A percentile compares a stretch with the other conserved stretches of the same genome.
Evolutionary conservation across 2,888 invertebrate species (phyloP).

Genomic region (Plutella xylostella): DNA sequence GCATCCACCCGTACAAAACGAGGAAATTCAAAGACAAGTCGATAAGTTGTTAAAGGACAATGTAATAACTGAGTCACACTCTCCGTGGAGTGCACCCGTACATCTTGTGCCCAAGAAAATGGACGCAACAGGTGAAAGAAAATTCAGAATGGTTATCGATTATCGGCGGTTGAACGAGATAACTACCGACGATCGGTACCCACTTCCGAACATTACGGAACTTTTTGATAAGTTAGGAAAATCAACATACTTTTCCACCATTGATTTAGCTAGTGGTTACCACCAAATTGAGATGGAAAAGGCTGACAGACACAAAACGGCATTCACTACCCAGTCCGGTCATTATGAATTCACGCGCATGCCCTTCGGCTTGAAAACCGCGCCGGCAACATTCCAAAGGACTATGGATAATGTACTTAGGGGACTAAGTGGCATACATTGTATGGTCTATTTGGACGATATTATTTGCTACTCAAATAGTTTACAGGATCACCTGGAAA

Average conservation of each 20-base stretch:
- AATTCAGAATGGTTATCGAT: slow-evolving; percentile 10
- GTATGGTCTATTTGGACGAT: slow-evolving; percentile 27
- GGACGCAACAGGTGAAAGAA: slow-evolving; percentile 8
- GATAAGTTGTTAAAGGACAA: not conserved
- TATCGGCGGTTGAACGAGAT: slow-evolving; percentile 7
- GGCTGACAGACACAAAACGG: not conserved
- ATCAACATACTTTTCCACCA: not conserved
- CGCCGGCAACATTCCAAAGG: slow-evolving; percentile 1
- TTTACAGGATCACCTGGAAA: slow-evolving; percentile 25
- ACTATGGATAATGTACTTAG: not conserved
- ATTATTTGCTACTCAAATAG: slow-evolving; percentile 22
- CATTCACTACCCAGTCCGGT: not conserved
- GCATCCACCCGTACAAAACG: slow-evolving; percentile 2
- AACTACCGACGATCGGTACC: slow-evolving; percentile 9
- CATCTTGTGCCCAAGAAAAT: slow-evolving; percentile 14
- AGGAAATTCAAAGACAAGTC: slow-evolving; percentile 3
- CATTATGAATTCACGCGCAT: not conserved
- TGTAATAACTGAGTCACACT: slow-evolving; percentile 10
- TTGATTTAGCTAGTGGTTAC: not conserved
- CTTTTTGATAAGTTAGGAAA: not conserved
- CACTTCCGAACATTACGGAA: slow-evolving; percentile 8
- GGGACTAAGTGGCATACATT: slow-evolving; percentile 9
- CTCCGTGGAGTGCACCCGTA: slow-evolving; percentile 22
- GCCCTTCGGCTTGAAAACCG: not conserved
- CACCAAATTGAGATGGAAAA: not conserved